Evolutionary conservation across 37 sponge, comb jelly and placozoan species (phyloP), one percentile per base, ranked within the genome.

Genomic region (Tethya wilhelma): DNA sequence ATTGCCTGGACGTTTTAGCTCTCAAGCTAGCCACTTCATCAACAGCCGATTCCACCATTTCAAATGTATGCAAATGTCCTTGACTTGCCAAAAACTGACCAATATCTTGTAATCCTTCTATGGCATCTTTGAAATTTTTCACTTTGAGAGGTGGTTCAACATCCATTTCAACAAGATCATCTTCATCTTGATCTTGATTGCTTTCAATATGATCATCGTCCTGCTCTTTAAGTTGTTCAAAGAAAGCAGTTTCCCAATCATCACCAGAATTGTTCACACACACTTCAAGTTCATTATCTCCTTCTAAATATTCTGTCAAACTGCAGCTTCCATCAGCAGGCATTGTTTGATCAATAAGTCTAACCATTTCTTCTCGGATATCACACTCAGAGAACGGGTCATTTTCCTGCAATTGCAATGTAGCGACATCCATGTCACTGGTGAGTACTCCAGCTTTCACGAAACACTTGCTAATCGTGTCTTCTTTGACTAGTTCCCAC

Each of bases 401-500:
- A 17, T 36, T 67, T 39, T 36, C 43, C 46, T 4, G 44, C 44
- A n/a, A 3, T 12, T 36, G 38, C 39, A 66, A 66, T 19, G 37
- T 64, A 2, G 67, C 69, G 22, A 77, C 78, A 43, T 34, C 65
- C 17, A 75, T 9, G 40, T 41, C 30, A 28, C 66, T 19, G 46
- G 63, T 62, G 5, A 83, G 40, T 36, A 83, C 20, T 67, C 70
- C 77, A 55, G 70, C 85, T 25, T 77, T 89, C 33, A 79, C 20
- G 64, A 80, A 89, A 75, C 79, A 89, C 71, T 89, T 89, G 39
- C 38, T 25, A 38, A 88, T 82, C 0, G 83, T 69, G 28, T 78
- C 79, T 56, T 38, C 64, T 45, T 64, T 73, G 19, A 86, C 87
- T 28, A 72, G 53, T 43, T 39, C 30, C 78, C 83, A 87, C 11